Percentiles rank a stretch among this genome's conserved stretches.
These are phyloP conservation scores for Drosophila virilis DNA, from an alignment of 1,140 invertebrate genomes.

Conservation along the genomic window DNA sequence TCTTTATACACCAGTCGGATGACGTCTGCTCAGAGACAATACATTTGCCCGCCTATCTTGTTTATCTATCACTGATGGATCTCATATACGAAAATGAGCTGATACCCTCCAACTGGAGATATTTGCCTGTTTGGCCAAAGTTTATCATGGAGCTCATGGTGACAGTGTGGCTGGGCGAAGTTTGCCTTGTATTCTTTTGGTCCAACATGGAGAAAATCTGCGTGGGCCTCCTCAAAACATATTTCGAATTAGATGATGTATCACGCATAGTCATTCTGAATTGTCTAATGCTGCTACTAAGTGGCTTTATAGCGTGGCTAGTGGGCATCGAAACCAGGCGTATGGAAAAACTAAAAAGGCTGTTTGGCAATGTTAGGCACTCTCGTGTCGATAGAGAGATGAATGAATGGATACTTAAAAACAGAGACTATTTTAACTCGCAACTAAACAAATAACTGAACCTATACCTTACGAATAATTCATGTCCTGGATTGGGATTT, in stretches of 20 bases:
- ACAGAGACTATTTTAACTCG: not conserved
- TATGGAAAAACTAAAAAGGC: not conserved
- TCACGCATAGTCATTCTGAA: no score
- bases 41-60: not conserved
- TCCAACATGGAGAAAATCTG: not conserved
- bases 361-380: not conserved
- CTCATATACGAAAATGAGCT: not conserved
- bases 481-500: no score
- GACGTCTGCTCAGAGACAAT: not conserved
- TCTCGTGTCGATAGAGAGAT: not conserved
- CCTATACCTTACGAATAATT: no score
- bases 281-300: not conserved
- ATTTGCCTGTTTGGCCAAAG: not conserved
- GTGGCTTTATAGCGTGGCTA: not conserved
- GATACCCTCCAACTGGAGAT: not conserved
- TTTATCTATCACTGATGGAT: not conserved
- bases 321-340: not conserved
- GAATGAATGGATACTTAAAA: not conserved
- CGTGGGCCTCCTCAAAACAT: not conserved
- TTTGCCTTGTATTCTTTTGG: not conserved
- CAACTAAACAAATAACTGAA: no score
- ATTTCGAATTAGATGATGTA: no score
- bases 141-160: not conserved
- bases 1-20: conserved; percentile 5
- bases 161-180: not conserved